These are phyloP conservation scores for Zonitis immaculata DNA, from an alignment of 2,888 invertebrate species.

Conservation along the genomic window DNA sequence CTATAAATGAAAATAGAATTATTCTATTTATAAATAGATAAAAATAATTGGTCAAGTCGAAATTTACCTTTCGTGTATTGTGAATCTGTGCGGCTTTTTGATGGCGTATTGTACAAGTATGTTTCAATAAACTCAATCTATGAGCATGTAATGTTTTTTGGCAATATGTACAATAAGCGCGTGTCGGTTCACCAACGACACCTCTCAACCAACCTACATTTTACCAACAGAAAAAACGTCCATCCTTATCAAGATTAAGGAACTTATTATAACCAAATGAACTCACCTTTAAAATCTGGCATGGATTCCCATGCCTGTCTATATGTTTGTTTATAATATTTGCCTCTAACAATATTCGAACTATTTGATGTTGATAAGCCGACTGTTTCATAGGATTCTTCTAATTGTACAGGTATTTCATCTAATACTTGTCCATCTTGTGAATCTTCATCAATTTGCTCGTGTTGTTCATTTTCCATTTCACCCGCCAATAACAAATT, in stretches of 20 bases:
- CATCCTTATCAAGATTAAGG: not conserved
- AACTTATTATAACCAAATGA: not conserved
- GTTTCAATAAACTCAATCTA: constrained; percentile 55
- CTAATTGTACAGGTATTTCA: constrained; percentile 34
- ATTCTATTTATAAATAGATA: not conserved
- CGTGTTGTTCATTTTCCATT: constrained; percentile 29
- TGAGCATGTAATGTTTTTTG: constrained; percentile 57
- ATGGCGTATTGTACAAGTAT: constrained; percentile 57
- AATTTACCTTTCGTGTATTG: constrained; percentile 34
- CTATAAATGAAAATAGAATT: constrained; percentile 7
- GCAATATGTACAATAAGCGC: constrained; percentile 56
- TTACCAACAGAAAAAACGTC: not conserved
- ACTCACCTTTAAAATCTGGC: constrained; percentile 56
- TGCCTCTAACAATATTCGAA: constrained; percentile 32
- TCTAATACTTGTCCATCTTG: constrained; percentile 23
- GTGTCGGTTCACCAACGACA: constrained; percentile 52
- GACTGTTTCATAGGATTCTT: constrained; percentile 31
- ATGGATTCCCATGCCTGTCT: constrained; percentile 57
- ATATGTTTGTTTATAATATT: constrained; percentile 56
- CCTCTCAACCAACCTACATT: constrained; percentile 54
- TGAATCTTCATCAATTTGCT: constrained; percentile 23
- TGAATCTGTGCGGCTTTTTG: constrained; percentile 50
- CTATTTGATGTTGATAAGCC: constrained; percentile 24
- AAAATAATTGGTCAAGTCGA: not conserved
- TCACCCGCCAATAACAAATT: constrained; percentile 29